Evolutionary conservation across 1,140 invertebrate species (phyloP).

Genomic region (Rhizoglyphus robini): DNA sequence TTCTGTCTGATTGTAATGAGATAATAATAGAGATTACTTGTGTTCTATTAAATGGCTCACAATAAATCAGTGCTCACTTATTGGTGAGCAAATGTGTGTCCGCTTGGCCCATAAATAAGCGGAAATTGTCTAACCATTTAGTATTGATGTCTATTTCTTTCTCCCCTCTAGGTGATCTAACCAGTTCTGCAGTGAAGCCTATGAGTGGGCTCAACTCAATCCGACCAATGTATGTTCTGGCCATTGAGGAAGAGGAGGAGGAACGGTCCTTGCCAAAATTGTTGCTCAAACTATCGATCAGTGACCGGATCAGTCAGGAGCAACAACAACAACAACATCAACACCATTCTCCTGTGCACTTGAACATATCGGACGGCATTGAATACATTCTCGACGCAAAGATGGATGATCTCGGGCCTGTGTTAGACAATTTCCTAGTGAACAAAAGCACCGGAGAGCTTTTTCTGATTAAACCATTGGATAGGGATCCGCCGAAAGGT

Average conservation of each 20-base stretch:
- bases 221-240: conserved; percentile 10
- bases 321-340: neutral
- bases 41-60: too few species aligned
- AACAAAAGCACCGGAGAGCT: conserved; percentile 9
- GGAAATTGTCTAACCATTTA: too few species aligned
- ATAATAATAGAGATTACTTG: too few species aligned
- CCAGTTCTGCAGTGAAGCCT: too few species aligned
- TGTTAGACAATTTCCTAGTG: neutral
- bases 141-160: too few species aligned
- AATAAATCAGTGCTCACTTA: too few species aligned
- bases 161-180: too few species aligned
- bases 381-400: conserved; percentile 6
- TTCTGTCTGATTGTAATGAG: too few species aligned
- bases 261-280: neutral
- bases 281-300: neutral
- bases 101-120: too few species aligned
- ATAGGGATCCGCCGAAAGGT: conserved; percentile 17
- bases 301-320: neutral
- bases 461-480: conserved; percentile 15
- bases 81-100: too few species aligned
- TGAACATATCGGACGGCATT: neutral
- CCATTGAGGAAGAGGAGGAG: conserved; percentile 14
- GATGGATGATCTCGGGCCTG: conserved; percentile 1
- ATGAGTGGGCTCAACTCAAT: too few species aligned
- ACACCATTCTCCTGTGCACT: too few species aligned